Evolutionary conservation across 2,888 invertebrate species (phyloP), one percentile per base, ranked within the genome.

Genomic region (Antheraea yamamai): DNA sequence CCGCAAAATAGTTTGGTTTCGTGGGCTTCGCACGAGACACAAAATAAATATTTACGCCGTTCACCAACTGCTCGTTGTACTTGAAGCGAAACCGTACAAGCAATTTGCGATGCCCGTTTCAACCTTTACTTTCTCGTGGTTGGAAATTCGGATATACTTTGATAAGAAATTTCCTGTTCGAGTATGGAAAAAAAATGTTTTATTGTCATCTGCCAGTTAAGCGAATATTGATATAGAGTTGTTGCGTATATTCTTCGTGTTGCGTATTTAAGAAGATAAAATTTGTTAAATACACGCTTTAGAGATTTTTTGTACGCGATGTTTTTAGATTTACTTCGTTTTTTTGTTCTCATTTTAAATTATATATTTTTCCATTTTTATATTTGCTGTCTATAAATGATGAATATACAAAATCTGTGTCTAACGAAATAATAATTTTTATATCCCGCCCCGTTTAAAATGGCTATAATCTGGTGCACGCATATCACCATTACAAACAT

Each of bases 41-140:
- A 80, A 79, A 84, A 83, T 84, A 86, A 88, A 87, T 88, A 85
- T 88, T 88, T 87, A 79, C 81, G 76, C 79, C 83, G 83, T 84
- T 86, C 84, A 84, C 83, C 81, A 81, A 80, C 78, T 76, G 80
- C 82, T 80, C 78, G 82, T 84, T 82, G 86, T 86, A 88, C 91
- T 89, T 82, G 86, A 85, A 83, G 85, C 84, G 84, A 85, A 87
- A 87, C 85, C 82, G 79, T 83, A 73, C 75, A 75, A 75, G 75
- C 75, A 74, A 75, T 75, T 75, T 72, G 75, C 68, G 73, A 81
- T 82, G 81, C 82, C 77, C 81, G 83, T 86, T 84, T 84, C 74
- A 79, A 81, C 80, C 79, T 85, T 82, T 83, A 80, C 85, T 85
- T 85, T 84, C 82, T 77, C 80, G 74, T 77, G 78, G 35, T 75